Base-by-base conservation (phyloP, 2,888 invertebrate species). In the Scaeva pyrastri region DNA sequence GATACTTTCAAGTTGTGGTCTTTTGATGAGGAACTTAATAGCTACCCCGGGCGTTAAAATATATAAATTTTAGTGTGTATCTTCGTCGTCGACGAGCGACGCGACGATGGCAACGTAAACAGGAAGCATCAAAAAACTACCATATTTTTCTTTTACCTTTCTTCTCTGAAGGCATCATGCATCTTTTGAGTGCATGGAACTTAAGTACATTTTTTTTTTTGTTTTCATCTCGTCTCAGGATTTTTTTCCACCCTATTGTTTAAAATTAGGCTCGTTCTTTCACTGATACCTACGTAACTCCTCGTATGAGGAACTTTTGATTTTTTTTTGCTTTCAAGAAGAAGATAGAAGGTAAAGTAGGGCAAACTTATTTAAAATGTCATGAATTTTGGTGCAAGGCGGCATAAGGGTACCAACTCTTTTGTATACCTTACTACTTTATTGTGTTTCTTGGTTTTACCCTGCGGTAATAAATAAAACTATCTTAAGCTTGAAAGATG, bases 71-170 rank as follows among this genome's bases (percentile, higher is more conserved):
- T n/a, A 19, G 11, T 23, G 45, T 56, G 71, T 60, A 39, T 60
- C 60, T 4, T 60, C 21, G 14, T 19, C 12, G 5, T 43, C 43
- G 12, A 12, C 43, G 43, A n/a, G 11, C 43, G 14, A 12, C 26
- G 23, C 31, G n/a, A n/a, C n/a, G n/a, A n/a, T n/a, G n/a, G n/a
- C n/a, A n/a, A n/a, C 48, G 74, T 78, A 86, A 86, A 78, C 82
- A 82, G 70, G 68, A 50, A 52, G 48, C n/a, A 12, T 8, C 12
- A 10, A 10, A 26, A 62, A 0, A 48, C 16, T 16, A 10, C 16
- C 75, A 79, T 78, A 56, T 75, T 80, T 84, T 66, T 50, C 72
- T 26, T 41, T 3, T 12, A 68, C 45, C 55, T 66, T 26, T 26
- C n/a, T 21, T 52, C 23, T 26, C 39, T 39, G 39, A 39, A 31